Evolutionary conservation across 2,888 invertebrate species (phyloP), one percentile per base, ranked within the genome.

Genomic region (Calameuta idolon): DNA sequence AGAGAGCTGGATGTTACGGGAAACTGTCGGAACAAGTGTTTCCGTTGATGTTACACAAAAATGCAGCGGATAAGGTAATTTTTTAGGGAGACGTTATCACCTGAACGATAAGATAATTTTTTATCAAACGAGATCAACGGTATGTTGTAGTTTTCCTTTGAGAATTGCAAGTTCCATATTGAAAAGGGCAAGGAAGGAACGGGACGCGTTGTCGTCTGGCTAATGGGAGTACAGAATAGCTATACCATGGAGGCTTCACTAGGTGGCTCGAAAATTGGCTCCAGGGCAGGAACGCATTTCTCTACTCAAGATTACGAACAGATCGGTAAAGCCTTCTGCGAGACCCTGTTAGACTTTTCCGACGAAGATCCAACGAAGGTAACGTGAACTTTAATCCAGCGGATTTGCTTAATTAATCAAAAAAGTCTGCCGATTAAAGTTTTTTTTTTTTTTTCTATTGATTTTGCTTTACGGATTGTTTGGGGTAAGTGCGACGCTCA

Each of bases 171-270:
- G 92, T 98, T 98, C 92, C 95, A 97, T 89, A 95, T 98, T 85
- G 97, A 97, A 92, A 95, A 96, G 83, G 96, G 95, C 12, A 95
- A 96, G 89, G 98, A 98, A 92, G 98, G 98, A 4, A 98, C 98
- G 0, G 98, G 98, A 11, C 93, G 98, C 79, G 97, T 98, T 12
- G 98, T 98, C 0, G 96, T 98, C 87, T 98, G 98, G 98, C 96
- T 98, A 94, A 94, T 98, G 94, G 98, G 98, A 34, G 96, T 98
- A 74, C 95, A 96, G 79, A 98, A 98, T 88, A 98, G 98, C 91
- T 98, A 97, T 90, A 98, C 98, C 5, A 95, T 98, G 94, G 98
- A 98, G 92, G 98, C 98, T 11, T 98, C 98, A 0, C 97, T 98
- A 91, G 97, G 97, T 76, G 98, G 98, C 12, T 97, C 98, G 3